phyloP scores from a whole-genome alignment of 2,797 vertebrate genomes.

The Chloroceryle inda region DNA sequence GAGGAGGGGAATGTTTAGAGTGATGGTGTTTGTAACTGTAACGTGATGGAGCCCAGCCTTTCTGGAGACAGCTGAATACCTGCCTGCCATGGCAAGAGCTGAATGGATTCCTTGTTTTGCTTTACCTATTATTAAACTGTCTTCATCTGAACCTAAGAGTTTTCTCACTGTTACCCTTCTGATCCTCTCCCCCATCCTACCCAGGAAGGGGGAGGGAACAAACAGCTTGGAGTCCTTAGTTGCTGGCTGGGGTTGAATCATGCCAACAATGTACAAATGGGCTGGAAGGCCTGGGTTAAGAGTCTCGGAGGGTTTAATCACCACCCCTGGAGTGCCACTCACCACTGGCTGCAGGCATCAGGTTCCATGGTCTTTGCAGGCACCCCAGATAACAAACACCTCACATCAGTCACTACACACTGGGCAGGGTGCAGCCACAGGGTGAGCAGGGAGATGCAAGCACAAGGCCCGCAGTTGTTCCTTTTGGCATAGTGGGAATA shows the following conservation, averaged over 20 bases:
- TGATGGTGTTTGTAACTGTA: neutral
- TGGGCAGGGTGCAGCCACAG: neutral
- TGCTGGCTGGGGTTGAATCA: neutral
- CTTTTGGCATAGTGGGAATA: fast-evolving
- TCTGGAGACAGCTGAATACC: neutral
- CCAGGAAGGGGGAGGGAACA: neutral
- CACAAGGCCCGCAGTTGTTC: fast-evolving
- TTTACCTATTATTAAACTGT: neutral
- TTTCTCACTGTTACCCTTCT: neutral
- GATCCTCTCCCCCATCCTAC: neutral
- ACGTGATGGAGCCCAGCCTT: neutral
- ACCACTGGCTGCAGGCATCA: neutral
- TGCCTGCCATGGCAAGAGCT: neutral
- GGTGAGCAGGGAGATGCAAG: neutral
- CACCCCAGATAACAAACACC: neutral
- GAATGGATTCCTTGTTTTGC: neutral
- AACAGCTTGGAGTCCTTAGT: neutral
- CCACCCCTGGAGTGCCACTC: neutral
- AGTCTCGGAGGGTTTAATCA: too few species aligned
- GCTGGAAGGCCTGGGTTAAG: neutral
- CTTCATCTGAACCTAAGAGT: neutral
- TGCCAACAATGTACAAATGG: neutral
- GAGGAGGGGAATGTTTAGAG: neutral
- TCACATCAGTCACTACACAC: fast-evolving
- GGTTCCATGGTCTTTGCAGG: neutral